Evolutionary conservation across 2,797 vertebrate species (phyloP).

Genomic region (Crocodylus rhombifer): DNA sequence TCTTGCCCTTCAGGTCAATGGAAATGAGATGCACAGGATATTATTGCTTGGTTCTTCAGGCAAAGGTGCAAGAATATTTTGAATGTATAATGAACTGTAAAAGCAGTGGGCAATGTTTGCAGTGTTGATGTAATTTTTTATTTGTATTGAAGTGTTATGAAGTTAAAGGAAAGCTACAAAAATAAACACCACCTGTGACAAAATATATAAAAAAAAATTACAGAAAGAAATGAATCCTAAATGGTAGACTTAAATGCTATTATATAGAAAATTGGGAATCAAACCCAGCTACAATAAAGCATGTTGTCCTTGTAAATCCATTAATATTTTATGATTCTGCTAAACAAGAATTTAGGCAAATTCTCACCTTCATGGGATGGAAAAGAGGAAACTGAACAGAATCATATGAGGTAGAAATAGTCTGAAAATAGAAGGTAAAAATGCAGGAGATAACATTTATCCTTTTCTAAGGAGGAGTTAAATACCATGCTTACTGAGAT

Average conservation of each 20-base stretch:
- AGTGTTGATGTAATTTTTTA: not conserved
- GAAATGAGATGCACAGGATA: not conserved
- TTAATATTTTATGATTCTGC: not conserved
- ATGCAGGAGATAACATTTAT: not conserved
- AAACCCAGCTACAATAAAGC: not conserved
- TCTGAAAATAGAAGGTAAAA: not conserved
- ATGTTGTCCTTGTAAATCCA: not conserved
- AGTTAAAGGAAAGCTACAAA: not conserved
- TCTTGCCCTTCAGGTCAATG: not conserved
- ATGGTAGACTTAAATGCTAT: conserved; percentile 1
- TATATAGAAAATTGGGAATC: not conserved
- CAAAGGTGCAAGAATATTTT: not conserved
- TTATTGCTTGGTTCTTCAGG: not conserved
- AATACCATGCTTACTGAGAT: accelerated
- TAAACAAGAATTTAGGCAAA: not conserved
- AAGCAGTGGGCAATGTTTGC: not conserved
- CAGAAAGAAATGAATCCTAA: conserved; percentile 30
- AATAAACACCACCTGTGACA: conserved; percentile 8
- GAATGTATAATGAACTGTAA: not conserved
- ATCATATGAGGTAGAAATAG: not conserved
- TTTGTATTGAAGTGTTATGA: not conserved
- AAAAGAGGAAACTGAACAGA: not conserved
- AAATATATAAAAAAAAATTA: not conserved
- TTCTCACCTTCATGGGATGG: not conserved
- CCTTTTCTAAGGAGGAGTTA: not conserved